Conservation (phyloP, 2,888 invertebrate genomes). For the Barypeithes pellucidus region DNA sequence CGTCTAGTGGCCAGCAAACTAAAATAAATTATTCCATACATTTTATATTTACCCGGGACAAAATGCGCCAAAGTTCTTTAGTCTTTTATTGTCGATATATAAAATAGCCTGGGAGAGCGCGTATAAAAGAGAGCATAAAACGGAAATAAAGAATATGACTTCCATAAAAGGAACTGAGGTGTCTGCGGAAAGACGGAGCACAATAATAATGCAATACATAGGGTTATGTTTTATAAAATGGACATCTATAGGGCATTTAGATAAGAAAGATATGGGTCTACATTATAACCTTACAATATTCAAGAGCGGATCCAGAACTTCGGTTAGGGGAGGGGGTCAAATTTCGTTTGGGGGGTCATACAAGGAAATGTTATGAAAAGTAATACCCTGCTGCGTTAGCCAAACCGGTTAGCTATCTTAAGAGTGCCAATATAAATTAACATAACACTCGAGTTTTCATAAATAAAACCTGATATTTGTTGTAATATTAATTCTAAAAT, state of each 20-base stretch:
- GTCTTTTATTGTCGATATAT: slow-evolving; percentile 64
- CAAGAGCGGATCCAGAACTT: no score
- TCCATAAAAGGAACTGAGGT: slow-evolving; percentile 65
- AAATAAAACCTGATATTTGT: no score
- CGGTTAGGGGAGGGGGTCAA: no score
- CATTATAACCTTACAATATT: no score
- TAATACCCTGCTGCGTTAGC: no score
- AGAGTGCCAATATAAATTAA: no score
- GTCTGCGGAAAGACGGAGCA: slow-evolving; percentile 56
- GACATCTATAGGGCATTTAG: slow-evolving; percentile 29
- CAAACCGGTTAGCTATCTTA: no score
- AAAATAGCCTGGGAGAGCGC: slow-evolving; percentile 56
- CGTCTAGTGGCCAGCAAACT: slow-evolving; percentile 45
- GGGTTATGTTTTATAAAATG: slow-evolving; percentile 49
- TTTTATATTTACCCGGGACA: slow-evolving; percentile 69
- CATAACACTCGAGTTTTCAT: no score
- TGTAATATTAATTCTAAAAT: no score
- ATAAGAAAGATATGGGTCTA: slow-evolving; percentile 34
- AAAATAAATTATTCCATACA: slow-evolving; percentile 71
- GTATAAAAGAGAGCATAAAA: slow-evolving; percentile 59
- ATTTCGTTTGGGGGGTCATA: no score
- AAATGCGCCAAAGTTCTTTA: slow-evolving; percentile 67
- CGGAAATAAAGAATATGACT: slow-evolving; percentile 66
- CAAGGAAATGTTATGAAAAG: no score
- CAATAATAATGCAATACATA: slow-evolving; percentile 49